A percentile compares a stretch with the other conserved stretches of the same genome.
Conservation (phyloP, 1,140 invertebrate genomes). For the Anoplolepis gracilipes region DNA sequence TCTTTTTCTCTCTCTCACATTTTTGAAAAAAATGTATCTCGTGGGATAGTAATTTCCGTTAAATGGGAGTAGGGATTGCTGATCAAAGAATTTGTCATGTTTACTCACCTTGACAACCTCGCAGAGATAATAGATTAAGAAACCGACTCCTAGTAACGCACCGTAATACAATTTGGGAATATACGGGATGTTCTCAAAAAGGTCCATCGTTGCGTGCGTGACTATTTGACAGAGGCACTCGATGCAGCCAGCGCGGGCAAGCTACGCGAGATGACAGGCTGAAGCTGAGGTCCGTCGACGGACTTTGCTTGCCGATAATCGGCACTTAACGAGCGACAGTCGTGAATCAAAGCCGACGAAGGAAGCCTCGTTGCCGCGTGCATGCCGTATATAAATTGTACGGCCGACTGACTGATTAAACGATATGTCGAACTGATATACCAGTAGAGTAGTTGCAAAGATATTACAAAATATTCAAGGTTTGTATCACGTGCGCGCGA, state of each 20-base stretch:
- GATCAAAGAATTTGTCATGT: neutral
- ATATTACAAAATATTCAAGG: neutral
- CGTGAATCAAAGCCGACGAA: constrained; percentile 43
- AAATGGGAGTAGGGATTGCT: neutral
- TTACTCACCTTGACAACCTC: constrained; percentile 85
- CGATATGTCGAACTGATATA: neutral
- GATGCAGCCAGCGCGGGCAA: neutral
- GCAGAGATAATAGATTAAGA: constrained; percentile 84
- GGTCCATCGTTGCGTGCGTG: constrained; percentile 65
- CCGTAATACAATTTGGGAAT: constrained; percentile 83
- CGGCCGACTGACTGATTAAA: constrained; percentile 42
- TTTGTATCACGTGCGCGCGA: constrained; percentile 17
- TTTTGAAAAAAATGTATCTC: neutral
- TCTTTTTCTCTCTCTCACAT: neutral
- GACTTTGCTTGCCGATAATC: constrained; percentile 50
- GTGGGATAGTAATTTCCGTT: neutral
- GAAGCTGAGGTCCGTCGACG: constrained; percentile 40
- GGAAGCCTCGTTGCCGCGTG: constrained; percentile 28
- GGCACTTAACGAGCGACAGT: constrained; percentile 27
- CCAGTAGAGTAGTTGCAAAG: neutral
- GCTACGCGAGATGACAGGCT: neutral
- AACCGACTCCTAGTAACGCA: constrained; percentile 82
- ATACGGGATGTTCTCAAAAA: constrained; percentile 78
- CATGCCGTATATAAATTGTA: constrained; percentile 66
- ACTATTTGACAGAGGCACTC: neutral